Evolutionary conservation across 2,888 invertebrate species (phyloP), one percentile per base, ranked within the genome.

Genomic region (Craniophora ligustri): DNA sequence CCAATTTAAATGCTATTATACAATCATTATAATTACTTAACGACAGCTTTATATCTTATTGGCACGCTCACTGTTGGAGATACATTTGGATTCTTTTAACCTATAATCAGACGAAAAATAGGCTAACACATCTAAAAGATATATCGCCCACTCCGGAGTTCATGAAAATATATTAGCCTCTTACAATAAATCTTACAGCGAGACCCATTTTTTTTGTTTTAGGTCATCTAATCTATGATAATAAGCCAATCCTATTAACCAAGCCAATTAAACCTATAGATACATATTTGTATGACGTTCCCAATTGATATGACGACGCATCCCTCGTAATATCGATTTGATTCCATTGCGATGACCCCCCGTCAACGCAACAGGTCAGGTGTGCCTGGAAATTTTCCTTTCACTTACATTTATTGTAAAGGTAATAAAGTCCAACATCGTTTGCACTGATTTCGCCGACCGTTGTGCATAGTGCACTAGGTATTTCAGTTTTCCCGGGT

Each of bases 401-500:
- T 14, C 19, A 41, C 11, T 56, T 53, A 41, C 58, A 51, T 71
- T 75, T 85, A 81, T 76, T 66, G 58, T 57, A 39, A 30, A 3
- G 35, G 69, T 28, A 56, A 63, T 82, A 89, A 79, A 77, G 86
- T 75, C 67, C 53, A 82, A 69, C 67, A 77, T 89, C 64, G 77
- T 63, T 61, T 75, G 78, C 51, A 45, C 48, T 47, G 50, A 58
- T 50, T 65, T 53, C 54, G 58, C 28, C 28, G 53, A 67, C 48
- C 73, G 74, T 75, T 80, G 74, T 78, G 75, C 76, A 75, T 66
- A 42, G 61, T 56, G 68, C 48, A 65, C 74, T 77, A 81, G 78
- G 80, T 79, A 88, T 85, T 82, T 87, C 85, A 86, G 86, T 85
- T 83, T 85, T 79, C 88, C 88, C 87, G 88, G 90, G 81, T 67